phyloP scores from a whole-genome alignment of 2,113 vertebrate species.

The Podarcis raffonei region DNA sequence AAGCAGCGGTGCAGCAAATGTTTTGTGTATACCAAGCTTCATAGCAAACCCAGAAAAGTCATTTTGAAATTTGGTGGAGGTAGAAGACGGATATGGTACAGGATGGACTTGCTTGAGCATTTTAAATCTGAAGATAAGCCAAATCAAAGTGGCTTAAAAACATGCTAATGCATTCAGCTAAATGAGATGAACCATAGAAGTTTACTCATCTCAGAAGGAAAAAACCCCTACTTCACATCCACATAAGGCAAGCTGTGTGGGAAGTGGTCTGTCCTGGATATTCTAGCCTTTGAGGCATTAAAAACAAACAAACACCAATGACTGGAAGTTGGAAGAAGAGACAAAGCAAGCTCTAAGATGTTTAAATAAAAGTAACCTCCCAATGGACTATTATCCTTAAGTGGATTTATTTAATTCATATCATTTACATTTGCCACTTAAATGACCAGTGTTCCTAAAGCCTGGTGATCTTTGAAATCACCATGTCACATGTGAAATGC shows the following conservation, averaged over 20 bases:
- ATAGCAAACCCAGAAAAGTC: neutral
- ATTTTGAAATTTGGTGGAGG: neutral
- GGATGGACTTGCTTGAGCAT: too few relatives aligned
- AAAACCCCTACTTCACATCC: too few relatives aligned
- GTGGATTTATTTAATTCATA: neutral
- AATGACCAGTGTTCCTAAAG: neutral
- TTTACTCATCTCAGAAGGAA: too few relatives aligned
- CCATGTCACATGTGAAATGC: neutral
- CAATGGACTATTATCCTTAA: neutral
- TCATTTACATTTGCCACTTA: neutral
- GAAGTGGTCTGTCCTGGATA: too few relatives aligned
- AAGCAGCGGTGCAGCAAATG: neutral
- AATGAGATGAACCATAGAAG: too few relatives aligned
- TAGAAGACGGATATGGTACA: neutral
- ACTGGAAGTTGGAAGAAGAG: too few relatives aligned
- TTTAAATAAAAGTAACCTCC: neutral
- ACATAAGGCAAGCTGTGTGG: too few relatives aligned
- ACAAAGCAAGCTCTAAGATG: neutral
- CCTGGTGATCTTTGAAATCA: neutral
- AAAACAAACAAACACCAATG: too few relatives aligned
- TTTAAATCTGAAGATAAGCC: too few relatives aligned
- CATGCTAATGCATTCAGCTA: too few relatives aligned
- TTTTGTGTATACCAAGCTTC: neutral
- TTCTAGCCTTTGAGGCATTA: too few relatives aligned
- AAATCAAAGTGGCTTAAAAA: too few relatives aligned